Evolutionary conservation across 2,888 invertebrate genomes (phyloP), one percentile per base, ranked within the genome.

Genomic region (Xiphydria camelus): DNA sequence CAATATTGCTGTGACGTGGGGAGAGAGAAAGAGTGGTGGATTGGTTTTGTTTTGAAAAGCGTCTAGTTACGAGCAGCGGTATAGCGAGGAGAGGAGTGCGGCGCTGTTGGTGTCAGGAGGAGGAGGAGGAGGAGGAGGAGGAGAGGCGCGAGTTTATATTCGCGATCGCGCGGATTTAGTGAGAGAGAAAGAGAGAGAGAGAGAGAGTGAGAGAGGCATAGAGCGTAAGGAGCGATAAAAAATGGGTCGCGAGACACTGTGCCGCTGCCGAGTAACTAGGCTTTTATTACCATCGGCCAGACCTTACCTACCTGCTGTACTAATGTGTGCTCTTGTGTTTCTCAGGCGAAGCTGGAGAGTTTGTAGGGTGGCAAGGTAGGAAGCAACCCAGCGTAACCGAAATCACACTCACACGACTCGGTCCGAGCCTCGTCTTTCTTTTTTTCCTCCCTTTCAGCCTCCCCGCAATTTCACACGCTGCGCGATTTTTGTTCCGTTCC

Each of bases 291-390:
- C 72, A 73, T 71, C 66, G 68, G 73, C 68, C 70, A 64, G 73
- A 74, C 65, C 70, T 73, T 72, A 73, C 75, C 73, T 75, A 75
- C 70, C 73, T 75, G 75, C 75, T 71, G 68, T 75, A 75, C 75
- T 75, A 75, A 75, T 81, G 79, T 81, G 80, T 81, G 80, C 81
- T 82, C 81, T 79, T 81, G 80, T 80, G 73, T 75, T 77, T 81
- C 82, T 80, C 82, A 85, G 85, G 85, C 82, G 85, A 85, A 82
- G 84, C 84, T 80, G 85, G 85, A 81, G 86, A 85, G 77, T 85
- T 84, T 84, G 84, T 85, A 82, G 83, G 83, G 82, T 85, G 84
- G 85, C 85, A 85, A 84, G 84, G 85, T 84, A 84, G 83, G 77
- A 75, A 74, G 81, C 80, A 81, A 79, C 73, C 74, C 69, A 74